Evolutionary conservation across 2,888 invertebrate species (phyloP).

Genomic region (Perdita meconis): DNA sequence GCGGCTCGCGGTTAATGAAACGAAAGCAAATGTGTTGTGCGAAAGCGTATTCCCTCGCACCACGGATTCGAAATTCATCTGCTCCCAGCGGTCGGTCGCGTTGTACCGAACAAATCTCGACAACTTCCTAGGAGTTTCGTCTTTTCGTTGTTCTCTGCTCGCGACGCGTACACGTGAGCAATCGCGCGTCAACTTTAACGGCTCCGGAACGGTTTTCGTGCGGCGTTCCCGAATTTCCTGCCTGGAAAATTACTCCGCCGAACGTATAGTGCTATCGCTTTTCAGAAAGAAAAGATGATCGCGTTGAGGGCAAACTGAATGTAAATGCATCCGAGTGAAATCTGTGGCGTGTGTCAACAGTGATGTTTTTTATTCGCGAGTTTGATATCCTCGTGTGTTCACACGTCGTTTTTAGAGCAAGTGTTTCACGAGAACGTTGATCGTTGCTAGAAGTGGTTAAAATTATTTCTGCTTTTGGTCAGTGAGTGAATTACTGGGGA

Average conservation of each 20-base stretch:
- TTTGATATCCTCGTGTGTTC: neutral
- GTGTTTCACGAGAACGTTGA: neutral
- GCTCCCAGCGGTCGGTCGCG: too few relatives aligned
- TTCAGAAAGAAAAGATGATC: too few relatives aligned
- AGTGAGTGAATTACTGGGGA: neutral
- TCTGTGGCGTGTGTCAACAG: constrained; percentile 3
- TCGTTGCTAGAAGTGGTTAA: neutral
- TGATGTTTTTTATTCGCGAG: neutral
- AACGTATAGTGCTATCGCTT: too few relatives aligned
- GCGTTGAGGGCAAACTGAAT: neutral
- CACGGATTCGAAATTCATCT: too few relatives aligned
- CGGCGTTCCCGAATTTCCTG: neutral
- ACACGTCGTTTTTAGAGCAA: neutral
- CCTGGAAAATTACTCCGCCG: neutral
- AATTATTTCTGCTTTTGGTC: too few relatives aligned
- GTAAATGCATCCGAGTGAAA: neutral
- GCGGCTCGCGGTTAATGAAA: too few relatives aligned
- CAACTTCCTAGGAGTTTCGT: neutral
- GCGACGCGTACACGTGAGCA: neutral
- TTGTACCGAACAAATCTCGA: neutral
- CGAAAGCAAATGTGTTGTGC: too few relatives aligned
- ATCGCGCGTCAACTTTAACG: neutral
- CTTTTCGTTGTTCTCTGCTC: neutral
- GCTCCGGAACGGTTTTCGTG: neutral
- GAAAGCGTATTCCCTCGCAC: too few relatives aligned